These are phyloP conservation scores for Menidia beryllina DNA, from an alignment of 2,113 vertebrate genomes.

Conservation along the genomic window DNA sequence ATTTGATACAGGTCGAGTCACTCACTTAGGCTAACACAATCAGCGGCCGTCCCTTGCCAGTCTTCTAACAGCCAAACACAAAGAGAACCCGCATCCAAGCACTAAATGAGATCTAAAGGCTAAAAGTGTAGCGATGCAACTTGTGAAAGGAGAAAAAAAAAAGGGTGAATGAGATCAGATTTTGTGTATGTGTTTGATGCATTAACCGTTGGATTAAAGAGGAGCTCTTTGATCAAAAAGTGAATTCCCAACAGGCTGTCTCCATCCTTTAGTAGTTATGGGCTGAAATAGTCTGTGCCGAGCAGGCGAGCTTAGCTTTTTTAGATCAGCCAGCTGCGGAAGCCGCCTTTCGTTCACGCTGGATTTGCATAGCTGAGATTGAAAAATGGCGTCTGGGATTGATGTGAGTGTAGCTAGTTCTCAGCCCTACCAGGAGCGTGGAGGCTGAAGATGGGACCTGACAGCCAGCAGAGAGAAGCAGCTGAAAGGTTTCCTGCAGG, in stretches of 20 bases:
- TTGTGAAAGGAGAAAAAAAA: neutral
- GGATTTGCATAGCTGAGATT: conserved; percentile 8
- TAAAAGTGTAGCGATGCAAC: neutral
- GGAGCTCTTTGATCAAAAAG: neutral
- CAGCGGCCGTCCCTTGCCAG: neutral
- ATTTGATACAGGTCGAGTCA: neutral
- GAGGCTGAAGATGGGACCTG: neutral
- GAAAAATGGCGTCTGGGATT: neutral
- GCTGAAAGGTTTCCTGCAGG: neutral
- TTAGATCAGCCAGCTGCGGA: neutral
- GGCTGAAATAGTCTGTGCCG: neutral
- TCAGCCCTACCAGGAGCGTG: neutral
- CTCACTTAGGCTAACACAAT: conserved; percentile 3
- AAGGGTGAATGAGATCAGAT: neutral
- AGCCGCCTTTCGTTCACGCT: neutral
- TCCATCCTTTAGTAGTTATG: neutral
- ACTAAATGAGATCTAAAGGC: neutral
- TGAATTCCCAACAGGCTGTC: neutral
- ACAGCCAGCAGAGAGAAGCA: neutral
- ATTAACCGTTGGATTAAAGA: neutral
- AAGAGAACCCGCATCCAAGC: neutral
- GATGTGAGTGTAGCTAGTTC: neutral
- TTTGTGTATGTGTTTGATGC: no score
- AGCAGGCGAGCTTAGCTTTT: neutral
- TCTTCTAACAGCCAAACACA: neutral